Conservation (phyloP, 2,888 invertebrate species). For the Terebella lapidaria region DNA sequence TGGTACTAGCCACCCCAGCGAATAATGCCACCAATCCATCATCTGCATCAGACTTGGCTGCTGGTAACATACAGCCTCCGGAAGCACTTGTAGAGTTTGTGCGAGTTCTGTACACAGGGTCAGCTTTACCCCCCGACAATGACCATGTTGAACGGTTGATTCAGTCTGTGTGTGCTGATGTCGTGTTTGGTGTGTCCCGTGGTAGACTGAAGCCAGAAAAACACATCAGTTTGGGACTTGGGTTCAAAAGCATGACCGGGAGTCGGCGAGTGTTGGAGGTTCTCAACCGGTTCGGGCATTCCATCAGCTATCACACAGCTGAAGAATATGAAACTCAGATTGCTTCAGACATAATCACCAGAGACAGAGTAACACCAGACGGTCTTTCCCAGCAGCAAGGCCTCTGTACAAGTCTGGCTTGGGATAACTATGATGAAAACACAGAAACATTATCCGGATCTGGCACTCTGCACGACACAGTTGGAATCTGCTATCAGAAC, state of each 20-base stretch:
- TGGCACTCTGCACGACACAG: constrained; percentile 22
- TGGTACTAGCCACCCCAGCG: neutral
- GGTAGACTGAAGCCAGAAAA: constrained; percentile 17
- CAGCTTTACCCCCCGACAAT: neutral
- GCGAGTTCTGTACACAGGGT: constrained; percentile 1
- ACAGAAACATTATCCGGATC: constrained; percentile 21
- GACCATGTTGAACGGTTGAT: neutral
- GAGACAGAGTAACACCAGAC: constrained; percentile 12
- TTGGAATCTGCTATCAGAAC: constrained; percentile 24
- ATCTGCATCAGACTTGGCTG: neutral
- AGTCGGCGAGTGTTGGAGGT: constrained; percentile 16
- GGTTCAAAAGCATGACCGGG: constrained; percentile 17
- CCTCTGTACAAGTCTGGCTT: constrained; percentile 15
- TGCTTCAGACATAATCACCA: constrained; percentile 8
- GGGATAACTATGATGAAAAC: constrained; percentile 23
- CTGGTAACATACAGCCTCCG: neutral
- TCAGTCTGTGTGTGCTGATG: constrained; percentile 7
- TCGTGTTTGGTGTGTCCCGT: neutral
- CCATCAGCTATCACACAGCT: constrained; percentile 12
- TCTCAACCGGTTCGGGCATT: constrained; percentile 18
- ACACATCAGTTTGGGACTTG: constrained; percentile 17
- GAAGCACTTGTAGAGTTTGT: neutral
- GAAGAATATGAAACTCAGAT: constrained; percentile 21
- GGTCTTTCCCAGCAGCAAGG: constrained; percentile 9
- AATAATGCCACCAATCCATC: neutral